Evolutionary conservation across 2,113 vertebrate genomes (phyloP).

Genomic region (Alectura lathami): DNA sequence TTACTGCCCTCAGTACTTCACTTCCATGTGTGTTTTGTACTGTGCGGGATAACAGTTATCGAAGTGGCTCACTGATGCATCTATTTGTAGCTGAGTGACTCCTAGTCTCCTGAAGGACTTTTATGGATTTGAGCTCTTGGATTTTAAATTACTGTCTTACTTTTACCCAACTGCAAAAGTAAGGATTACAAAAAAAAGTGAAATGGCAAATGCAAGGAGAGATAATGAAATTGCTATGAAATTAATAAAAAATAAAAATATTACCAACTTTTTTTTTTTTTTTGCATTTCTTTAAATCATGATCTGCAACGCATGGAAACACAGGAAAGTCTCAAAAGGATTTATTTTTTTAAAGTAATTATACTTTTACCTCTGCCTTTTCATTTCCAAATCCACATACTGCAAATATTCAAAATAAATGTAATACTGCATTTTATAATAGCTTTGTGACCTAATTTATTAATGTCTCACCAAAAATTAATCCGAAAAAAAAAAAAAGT

Average conservation of each 20-base stretch:
- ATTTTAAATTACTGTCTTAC: background rate
- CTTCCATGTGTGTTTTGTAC: background rate
- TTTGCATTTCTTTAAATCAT: background rate
- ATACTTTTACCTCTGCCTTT: background rate
- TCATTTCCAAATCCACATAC: background rate
- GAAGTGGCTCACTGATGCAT: background rate
- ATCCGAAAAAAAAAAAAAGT: background rate
- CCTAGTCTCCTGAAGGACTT: background rate
- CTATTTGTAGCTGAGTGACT: background rate
- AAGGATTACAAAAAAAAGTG: background rate
- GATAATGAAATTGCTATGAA: background rate
- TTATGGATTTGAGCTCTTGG: background rate
- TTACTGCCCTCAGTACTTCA: background rate
- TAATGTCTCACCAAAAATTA: background rate
- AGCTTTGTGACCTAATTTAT: background rate
- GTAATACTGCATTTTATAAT: background rate
- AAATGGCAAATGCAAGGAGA: fast-evolving
- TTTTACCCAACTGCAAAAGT: background rate
- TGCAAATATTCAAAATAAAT: background rate
- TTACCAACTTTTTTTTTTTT: fast-evolving
- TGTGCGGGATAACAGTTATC: background rate
- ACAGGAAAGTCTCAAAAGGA: background rate
- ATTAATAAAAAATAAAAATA: background rate
- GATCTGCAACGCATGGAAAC: background rate
- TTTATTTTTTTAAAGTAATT: fast-evolving